Percentiles rank a stretch among this genome's conserved stretches.
These are phyloP conservation scores for Petrocephalus zakoni DNA, from an alignment of 2,113 vertebrate species.

Conservation along the genomic window DNA sequence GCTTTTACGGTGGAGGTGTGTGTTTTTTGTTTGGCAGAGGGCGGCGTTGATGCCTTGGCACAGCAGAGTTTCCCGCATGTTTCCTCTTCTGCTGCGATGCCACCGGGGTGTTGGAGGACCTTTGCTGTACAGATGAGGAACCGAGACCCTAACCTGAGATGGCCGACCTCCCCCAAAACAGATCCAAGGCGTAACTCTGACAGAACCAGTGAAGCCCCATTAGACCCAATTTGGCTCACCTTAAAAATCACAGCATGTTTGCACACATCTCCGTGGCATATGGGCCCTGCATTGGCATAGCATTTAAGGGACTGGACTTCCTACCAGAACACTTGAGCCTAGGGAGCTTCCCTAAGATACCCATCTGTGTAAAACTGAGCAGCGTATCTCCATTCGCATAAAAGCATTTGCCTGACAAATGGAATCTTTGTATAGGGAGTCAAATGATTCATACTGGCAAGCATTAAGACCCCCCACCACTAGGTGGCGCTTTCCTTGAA, in stretches of 20 bases:
- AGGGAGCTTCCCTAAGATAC: neutral
- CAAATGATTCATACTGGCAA: neutral
- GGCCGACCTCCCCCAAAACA: neutral
- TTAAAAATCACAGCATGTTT: neutral
- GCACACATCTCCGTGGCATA: neutral
- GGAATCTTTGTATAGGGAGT: neutral
- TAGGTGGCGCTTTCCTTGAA: neutral
- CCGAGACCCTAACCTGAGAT: neutral
- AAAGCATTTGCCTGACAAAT: constrained; percentile 1
- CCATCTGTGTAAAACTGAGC: neutral
- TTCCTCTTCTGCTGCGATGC: neutral
- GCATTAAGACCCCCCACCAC: neutral
- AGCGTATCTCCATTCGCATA: neutral
- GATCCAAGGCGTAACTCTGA: neutral
- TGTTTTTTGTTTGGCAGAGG: neutral
- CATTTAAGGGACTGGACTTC: neutral
- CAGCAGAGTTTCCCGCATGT: neutral
- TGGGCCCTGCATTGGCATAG: neutral
- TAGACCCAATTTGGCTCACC: neutral
- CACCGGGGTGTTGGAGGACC: neutral
- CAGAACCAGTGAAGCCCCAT: neutral
- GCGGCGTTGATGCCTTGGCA: neutral
- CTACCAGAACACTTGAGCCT: neutral
- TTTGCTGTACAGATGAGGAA: neutral
- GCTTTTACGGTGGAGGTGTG: neutral